A percentile compares a stretch with the other conserved stretches of the same genome.
phyloP scores from a whole-genome alignment of 2,797 vertebrate genomes.

The Spheniscus humboldti region DNA sequence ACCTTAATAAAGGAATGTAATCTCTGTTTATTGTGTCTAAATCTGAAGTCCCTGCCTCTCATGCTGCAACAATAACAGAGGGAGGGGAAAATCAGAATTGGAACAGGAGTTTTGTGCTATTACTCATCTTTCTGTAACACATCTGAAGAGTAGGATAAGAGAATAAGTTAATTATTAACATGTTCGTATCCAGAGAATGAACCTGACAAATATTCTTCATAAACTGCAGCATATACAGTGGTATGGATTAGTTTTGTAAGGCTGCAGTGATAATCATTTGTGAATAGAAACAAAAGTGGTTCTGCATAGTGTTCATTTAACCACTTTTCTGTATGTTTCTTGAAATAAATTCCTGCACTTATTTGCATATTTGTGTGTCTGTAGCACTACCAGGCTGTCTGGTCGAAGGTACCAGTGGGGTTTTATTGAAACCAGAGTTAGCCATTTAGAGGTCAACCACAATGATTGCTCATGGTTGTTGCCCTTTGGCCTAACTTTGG shows the following conservation, averaged over 20 bases:
- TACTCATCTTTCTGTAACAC: conserved; percentile 63
- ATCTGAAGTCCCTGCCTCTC: conserved; percentile 8
- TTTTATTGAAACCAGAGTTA: background rate
- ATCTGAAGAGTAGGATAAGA: background rate
- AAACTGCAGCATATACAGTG: background rate
- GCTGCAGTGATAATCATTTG: background rate
- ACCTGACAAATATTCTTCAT: background rate
- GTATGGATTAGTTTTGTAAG: background rate
- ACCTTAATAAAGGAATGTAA: conserved; percentile 70
- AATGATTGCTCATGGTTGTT: background rate
- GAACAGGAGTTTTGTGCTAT: conserved; percentile 36
- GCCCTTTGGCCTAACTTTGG: background rate
- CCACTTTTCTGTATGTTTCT: background rate
- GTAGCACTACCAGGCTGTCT: background rate
- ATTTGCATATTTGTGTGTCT: background rate
- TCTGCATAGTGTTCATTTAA: background rate
- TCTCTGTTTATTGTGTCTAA: conserved; percentile 65
- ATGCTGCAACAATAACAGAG: conserved; percentile 32
- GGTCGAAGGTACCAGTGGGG: background rate
- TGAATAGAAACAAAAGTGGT: background rate
- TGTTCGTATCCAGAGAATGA: background rate
- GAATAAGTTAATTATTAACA: conserved; percentile 63
- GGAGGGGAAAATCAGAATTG: background rate
- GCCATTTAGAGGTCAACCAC: background rate
- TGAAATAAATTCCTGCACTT: background rate